Evolutionary conservation across 2,113 vertebrate genomes (phyloP).

Genomic region (Pedetes capensis): DNA sequence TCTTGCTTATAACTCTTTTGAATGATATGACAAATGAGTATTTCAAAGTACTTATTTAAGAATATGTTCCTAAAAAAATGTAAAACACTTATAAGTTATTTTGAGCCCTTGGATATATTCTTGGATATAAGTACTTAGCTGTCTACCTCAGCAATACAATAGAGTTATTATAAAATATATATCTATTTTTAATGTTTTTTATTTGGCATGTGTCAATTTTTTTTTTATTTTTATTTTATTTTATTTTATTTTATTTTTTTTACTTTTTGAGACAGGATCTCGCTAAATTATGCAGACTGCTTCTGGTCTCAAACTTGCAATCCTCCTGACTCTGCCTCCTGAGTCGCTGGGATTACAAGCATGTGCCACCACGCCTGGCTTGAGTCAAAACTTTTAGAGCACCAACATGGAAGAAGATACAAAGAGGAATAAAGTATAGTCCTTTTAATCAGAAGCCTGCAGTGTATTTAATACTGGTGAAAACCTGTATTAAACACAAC

Average conservation of each 20-base stretch:
- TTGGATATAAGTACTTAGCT: neutral
- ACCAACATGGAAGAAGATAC: neutral
- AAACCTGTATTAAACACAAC: neutral
- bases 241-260: no score
- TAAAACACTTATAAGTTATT: neutral
- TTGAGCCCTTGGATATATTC: neutral
- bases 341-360: no score
- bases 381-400: neutral
- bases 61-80: neutral
- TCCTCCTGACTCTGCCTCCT: no score
- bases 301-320: no score
- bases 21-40: neutral
- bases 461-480: neutral
- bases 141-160: neutral
- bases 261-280: no score
- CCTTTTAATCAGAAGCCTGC: neutral
- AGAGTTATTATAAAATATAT: neutral
- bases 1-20: neutral
- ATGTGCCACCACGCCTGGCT: no score
- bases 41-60: constrained; percentile 1
- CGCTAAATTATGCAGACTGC: no score
- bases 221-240: no score
- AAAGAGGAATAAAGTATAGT: neutral
- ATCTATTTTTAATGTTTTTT: neutral
- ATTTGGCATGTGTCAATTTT: no score